Percentiles rank a stretch among this genome's conserved stretches.
phyloP scores from a whole-genome alignment of 2,113 vertebrate species.

The Sylvia atricapilla region DNA sequence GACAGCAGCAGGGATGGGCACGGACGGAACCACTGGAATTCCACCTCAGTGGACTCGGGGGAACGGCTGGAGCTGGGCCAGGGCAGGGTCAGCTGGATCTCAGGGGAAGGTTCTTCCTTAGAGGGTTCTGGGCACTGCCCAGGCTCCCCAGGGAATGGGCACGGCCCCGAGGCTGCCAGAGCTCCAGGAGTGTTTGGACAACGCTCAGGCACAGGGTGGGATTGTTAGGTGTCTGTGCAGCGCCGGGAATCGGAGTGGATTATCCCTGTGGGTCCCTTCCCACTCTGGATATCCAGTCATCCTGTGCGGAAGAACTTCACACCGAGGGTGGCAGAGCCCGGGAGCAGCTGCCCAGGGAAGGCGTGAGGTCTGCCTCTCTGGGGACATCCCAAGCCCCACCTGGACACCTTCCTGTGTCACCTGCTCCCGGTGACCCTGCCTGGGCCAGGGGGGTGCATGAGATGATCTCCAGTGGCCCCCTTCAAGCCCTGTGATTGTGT shows the following conservation, averaged over 20 bases:
- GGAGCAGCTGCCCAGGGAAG: neutral
- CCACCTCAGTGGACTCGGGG: neutral
- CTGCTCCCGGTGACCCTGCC: neutral
- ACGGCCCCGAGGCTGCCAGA: neutral
- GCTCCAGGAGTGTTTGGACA: no score
- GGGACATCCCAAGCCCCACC: neutral
- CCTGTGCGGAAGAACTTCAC: no score
- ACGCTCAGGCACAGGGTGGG: neutral
- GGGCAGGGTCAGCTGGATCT: neutral
- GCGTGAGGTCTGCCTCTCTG: no score
- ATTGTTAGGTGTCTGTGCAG: neutral
- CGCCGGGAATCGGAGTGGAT: fast-evolving
- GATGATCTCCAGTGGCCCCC: neutral
- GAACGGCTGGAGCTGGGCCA: neutral
- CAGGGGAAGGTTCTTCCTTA: no score
- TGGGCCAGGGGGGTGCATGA: neutral
- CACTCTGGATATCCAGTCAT: neutral
- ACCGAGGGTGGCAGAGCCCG: neutral
- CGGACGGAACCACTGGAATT: fast-evolving
- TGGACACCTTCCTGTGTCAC: neutral
- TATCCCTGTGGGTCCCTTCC: neutral
- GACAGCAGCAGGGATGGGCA: neutral
- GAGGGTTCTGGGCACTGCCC: no score
- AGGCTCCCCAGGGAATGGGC: no score
- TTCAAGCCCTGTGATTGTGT: neutral